Base-by-base conservation (phyloP, 2,888 invertebrate species). In the Amorpha juglandis region DNA sequence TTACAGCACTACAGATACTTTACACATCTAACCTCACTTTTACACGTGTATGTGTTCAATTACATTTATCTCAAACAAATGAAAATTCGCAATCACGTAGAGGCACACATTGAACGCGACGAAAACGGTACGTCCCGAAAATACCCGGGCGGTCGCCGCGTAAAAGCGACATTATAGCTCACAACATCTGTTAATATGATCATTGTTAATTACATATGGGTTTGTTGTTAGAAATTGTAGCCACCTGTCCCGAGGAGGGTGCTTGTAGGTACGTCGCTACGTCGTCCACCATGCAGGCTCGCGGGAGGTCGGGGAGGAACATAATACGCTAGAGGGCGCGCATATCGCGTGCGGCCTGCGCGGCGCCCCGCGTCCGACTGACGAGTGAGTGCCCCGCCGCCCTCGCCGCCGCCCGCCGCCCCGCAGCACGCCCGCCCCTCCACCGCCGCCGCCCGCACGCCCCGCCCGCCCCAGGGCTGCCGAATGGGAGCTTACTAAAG, bases 281-380 rank as follows among this genome's bases (percentile, higher is more conserved):
- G 97, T 97, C 97, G 96, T 97, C 97, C 96, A 97, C 97, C 97
- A 97, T 97, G 95, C 97, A 97, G 97, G 97, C 97, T 95, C 97
- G 96, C 94, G 97, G 95, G 90, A 97, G 96, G 94, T 97, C 97
- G 94, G 97, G 97, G 95, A 97, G 97, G 95, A 97, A 97, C 97
- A 97, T 97, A 91, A 90, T 90, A 90, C 90, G 90, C 87, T 89
- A 91, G 78, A 88, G 85, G 81, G 85, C 87, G 90, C 91, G 88
- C 92, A 92, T 90, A 67, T 85, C 86, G 90, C 91, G 92, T 88
- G 90, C 84, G 91, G 83, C 89, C 90, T 84, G 81, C 91, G 92
- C 92, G 91, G 91, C 88, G 90, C 87, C 88, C 91, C 92, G 91
- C 92, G 91, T 84, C 90, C 84, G 88, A 91, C 92, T 93, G 93